Percentiles rank a stretch among this genome's conserved stretches.
Evolutionary conservation across 2,888 invertebrate genomes (phyloP).

Genomic region (Drosophila ezoana): DNA sequence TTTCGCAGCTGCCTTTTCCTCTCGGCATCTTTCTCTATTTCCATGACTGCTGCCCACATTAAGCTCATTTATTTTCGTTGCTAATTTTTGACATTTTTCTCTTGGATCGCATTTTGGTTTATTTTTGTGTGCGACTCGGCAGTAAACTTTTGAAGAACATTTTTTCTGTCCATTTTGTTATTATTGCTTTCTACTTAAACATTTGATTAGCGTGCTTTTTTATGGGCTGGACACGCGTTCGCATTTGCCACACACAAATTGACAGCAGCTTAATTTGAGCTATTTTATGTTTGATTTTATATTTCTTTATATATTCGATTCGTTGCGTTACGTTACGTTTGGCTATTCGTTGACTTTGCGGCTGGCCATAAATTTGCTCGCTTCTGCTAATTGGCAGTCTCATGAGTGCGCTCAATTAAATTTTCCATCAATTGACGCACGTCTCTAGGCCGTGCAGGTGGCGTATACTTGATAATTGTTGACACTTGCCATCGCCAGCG

Average conservation of each 20-base stretch:
- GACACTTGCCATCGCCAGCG: constrained; percentile 62
- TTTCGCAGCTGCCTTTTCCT: constrained; percentile 5
- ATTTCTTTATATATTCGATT: too few species aligned
- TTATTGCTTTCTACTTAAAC: constrained; percentile 22
- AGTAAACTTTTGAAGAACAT: constrained; percentile 32
- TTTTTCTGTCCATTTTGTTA: neutral
- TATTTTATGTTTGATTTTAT: constrained; percentile 32
- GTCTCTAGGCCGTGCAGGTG: constrained; percentile 56
- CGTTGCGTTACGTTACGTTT: constrained; percentile 17
- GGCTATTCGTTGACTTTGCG: constrained; percentile 9
- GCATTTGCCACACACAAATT: constrained; percentile 38
- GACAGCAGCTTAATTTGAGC: constrained; percentile 46
- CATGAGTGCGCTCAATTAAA: constrained; percentile 76
- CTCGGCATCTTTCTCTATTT: neutral
- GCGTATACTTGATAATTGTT: constrained; percentile 78
- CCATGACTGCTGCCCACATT: constrained; percentile 25
- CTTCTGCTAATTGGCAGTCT: constrained; percentile 71
- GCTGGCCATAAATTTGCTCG: constrained; percentile 63
- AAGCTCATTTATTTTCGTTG: constrained; percentile 74
- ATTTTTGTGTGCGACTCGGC: constrained; percentile 19
- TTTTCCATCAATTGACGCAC: constrained; percentile 71
- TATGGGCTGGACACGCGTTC: constrained; percentile 71
- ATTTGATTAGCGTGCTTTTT: constrained; percentile 64
- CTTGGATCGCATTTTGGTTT: constrained; percentile 26
- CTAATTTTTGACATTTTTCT: constrained; percentile 75